Base-by-base conservation (phyloP, 2,888 invertebrate genomes). In the Priapulus caudatus region DNA sequence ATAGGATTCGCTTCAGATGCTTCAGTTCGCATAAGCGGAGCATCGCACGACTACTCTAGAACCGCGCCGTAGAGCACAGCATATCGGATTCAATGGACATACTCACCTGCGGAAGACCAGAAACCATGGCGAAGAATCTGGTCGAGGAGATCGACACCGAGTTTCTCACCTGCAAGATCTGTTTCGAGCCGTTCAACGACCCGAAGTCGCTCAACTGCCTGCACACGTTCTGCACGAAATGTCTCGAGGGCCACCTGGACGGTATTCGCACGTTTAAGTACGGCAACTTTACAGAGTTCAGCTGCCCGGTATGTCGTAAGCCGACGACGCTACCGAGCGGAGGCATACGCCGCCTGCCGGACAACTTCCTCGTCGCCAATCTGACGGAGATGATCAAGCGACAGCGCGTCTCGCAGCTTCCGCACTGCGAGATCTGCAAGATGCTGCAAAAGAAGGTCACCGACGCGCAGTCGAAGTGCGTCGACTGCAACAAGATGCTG, bases 121-220 rank as follows among this genome's bases (percentile, higher is more conserved):
- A 33, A 10, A 33, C n/a, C n/a, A 60, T 61, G 15, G 64, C 65
- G 44, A 60, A 61, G 10, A 65, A 64, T 50, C 57, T 69, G 48
- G 64, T 68, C 60, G 64, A 67, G 45, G 69, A 70, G 58, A 68
- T 70, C 46, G 65, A 61, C 49, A 68, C 68, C 51, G 69, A 70
- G 59, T 70, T 70, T 58, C 60, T 70, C 47, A 61, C 64, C 50
- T 70, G 70, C 53, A 69, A 68, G 54, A 65, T 70, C 44, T 70
- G 70, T 55, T 61, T 62, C 45, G 68, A 69, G 56, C 60, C 64
- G 3, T 69, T 65, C 57, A 65, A 60, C 46, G 61, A 64, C 5
- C 70, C 70, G n/a, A 70, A 70, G 56, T 68, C 68, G 3, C 57
- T 70, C 20, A 52, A 58, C 1, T 70, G 70, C 57, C 57, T 69